phyloP scores from a whole-genome alignment of 2,113 vertebrate species.

The Paedocypris sp. region DNA sequence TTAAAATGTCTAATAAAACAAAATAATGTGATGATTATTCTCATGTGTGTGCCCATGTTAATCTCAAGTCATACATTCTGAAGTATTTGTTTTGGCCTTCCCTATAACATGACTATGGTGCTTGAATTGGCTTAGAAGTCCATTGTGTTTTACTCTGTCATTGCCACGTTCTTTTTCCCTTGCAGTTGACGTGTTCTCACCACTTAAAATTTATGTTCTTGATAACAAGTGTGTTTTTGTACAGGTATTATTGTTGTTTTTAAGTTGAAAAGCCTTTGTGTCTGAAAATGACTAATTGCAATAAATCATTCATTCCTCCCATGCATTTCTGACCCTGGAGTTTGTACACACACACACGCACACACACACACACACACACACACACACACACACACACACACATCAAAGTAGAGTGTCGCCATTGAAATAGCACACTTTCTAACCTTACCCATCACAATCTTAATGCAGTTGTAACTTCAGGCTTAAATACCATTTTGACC shows the following conservation, averaged over 20 bases:
- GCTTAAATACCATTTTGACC: too few relatives aligned
- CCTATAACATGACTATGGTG: conserved; percentile 65
- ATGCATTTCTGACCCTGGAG: too few relatives aligned
- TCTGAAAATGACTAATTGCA: conserved; percentile 68
- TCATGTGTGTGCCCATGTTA: conserved; percentile 63
- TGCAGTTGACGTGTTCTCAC: conserved; percentile 64
- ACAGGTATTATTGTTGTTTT: conserved; percentile 52
- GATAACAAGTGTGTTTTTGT: conserved; percentile 66
- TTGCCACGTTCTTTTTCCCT: conserved; percentile 50
- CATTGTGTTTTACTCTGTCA: conserved; percentile 50
- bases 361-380: too few relatives aligned
- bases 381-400: too few relatives aligned
- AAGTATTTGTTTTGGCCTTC: conserved; percentile 58
- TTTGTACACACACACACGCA: too few relatives aligned
- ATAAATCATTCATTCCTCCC: conserved; percentile 66
- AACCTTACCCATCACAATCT: too few relatives aligned
- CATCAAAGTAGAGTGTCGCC: too few relatives aligned
- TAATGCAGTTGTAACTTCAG: too few relatives aligned
- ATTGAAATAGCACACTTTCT: too few relatives aligned
- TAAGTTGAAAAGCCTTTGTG: conserved; percentile 60
- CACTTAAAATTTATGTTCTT: conserved; percentile 62
- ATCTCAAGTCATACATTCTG: conserved; percentile 49
- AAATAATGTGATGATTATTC: conserved; percentile 65
- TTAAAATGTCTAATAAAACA: conserved; percentile 57
- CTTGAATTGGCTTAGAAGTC: conserved; percentile 67